Percentiles rank a stretch among this genome's conserved stretches.
Conservation (phyloP, 92 coral and sea anemone genomes). For the Zoanthus sociatus region DNA sequence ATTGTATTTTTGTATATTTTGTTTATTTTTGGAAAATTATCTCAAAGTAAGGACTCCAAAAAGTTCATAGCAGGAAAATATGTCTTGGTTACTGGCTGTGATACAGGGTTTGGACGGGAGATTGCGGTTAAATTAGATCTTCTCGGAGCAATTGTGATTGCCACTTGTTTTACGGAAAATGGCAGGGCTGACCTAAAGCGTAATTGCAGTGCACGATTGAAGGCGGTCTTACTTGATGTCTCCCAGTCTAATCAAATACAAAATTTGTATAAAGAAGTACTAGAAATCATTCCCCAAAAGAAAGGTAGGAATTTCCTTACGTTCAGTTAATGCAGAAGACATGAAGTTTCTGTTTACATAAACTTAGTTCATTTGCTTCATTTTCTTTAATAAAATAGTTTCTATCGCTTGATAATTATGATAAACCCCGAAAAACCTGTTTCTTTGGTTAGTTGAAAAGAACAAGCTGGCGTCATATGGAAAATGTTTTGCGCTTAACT, state of each 20-base stretch:
- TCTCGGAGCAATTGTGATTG: conserved; percentile 60
- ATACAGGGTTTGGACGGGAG: conserved; percentile 65
- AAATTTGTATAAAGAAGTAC: conserved; percentile 54
- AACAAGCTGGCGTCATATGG: no score
- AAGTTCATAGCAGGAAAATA: conserved; percentile 12
- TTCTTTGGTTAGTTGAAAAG: no score
- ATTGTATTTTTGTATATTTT: neutral
- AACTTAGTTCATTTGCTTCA: no score
- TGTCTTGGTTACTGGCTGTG: conserved; percentile 64
- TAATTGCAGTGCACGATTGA: conserved; percentile 42
- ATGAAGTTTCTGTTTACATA: neutral
- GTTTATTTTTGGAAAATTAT: conserved; percentile 3
- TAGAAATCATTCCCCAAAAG: conserved; percentile 27
- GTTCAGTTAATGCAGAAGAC: neutral
- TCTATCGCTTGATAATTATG: no score
- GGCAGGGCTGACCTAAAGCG: conserved; percentile 46
- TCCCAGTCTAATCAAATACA: conserved; percentile 53
- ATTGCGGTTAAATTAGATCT: conserved; percentile 48
- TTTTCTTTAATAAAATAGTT: no score
- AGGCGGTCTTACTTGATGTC: conserved; percentile 49
- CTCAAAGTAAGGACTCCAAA: neutral
- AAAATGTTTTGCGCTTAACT: no score
- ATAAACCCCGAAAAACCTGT: no score
- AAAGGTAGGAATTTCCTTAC: conserved; percentile 27
- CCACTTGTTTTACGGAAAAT: conserved; percentile 58